These are phyloP conservation scores for Lepas anatifera DNA, from an alignment of 2,888 invertebrate species.

Conservation along the genomic window DNA sequence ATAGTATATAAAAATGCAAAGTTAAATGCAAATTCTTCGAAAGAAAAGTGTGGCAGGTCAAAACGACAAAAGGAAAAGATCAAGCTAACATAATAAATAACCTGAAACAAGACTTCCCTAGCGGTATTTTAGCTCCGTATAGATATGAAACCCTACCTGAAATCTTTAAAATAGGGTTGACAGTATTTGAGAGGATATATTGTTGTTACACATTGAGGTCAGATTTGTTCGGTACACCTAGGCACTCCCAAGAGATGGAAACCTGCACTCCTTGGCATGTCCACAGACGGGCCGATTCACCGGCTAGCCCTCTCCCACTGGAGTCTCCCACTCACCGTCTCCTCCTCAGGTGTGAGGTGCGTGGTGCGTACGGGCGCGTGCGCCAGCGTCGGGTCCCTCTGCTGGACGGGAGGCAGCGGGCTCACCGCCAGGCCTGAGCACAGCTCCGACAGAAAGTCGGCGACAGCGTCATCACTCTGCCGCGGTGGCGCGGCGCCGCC, in stretches of 20 bases:
- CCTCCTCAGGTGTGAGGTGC: conserved; percentile 27
- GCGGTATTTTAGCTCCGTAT: no score
- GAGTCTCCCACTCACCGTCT: conserved; percentile 27
- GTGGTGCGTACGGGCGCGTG: conserved; percentile 32
- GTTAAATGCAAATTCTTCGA: no score
- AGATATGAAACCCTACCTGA: no score
- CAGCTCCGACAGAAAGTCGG: conserved; percentile 14
- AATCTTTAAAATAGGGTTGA: no score
- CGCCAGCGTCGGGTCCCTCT: conserved; percentile 28
- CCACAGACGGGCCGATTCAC: not conserved
- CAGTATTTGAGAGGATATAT: no score
- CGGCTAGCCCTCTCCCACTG: not conserved
- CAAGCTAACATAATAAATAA: no score
- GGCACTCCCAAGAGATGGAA: not conserved
- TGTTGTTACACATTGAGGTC: no score
- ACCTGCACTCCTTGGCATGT: not conserved
- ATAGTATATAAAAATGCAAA: no score
- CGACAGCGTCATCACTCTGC: not conserved
- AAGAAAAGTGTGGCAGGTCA: no score
- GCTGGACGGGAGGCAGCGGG: conserved; percentile 28
- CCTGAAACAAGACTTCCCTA: no score
- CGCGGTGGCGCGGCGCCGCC: not conserved
- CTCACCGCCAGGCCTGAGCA: conserved; percentile 19
- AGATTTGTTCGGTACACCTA: no score
- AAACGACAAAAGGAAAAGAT: no score